Base-by-base conservation (phyloP, 2,888 invertebrate species). In the Chalcis sispes region DNA sequence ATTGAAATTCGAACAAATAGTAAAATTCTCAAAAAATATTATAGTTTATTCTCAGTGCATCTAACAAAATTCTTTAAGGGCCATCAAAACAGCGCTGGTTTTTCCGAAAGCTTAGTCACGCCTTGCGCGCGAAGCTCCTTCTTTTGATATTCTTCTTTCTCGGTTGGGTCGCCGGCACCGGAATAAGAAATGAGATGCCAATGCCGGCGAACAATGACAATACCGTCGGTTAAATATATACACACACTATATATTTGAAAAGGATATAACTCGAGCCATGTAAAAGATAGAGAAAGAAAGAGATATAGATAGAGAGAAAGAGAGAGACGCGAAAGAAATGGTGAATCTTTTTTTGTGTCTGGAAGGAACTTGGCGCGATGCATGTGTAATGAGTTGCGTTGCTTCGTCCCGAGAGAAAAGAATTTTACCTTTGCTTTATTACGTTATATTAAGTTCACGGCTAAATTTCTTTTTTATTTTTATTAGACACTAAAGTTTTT, bases 61-160 rank as follows among this genome's bases (percentile, higher is more conserved):
- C 27, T 13, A 15, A 52, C 23, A 20, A 36, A 1, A 4, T 20
- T 36, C 32, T 58, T 58, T 15, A 36, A 36, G 36, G 52, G 23
- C n/a, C n/a, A 8, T 20, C 1, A 13, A 10, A 2, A n/a, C 8
- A 20, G 66, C 36, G 18, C 29, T 32, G 18, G 23, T 71, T 75
- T 78, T 77, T 76, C 77, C 77, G 72, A 81, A 79, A 80, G 71
- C 78, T 62, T 36, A 61, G 58, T 79, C 76, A 77, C 72, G 77
- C 70, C 48, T 8, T 23, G 15, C 40, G 23, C 50, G 48, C 48
- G 32, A 29, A 50, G 32, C 50, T 59, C 48, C 54, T 23, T n/a
- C n/a, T n/a, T n/a, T n/a, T n/a, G n/a, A n/a, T n/a, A n/a, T n/a
- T n/a, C n/a, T n/a, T n/a, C 46, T 20, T 29, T 23, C 61, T 32